Conservation (phyloP, 2,888 invertebrate genomes). For the Eulithis testata region DNA sequence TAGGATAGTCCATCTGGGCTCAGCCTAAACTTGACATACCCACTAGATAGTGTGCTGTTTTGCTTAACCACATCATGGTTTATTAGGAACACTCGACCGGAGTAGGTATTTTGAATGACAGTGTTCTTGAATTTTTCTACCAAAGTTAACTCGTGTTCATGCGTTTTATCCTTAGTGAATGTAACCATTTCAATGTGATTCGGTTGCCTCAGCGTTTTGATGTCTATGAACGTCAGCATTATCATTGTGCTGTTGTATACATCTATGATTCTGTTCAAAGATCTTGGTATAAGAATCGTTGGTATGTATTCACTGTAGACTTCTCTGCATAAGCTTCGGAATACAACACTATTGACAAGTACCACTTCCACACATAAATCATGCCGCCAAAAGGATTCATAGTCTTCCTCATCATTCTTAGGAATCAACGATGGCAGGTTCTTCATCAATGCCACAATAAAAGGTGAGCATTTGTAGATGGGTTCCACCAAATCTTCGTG, state of each 20-base stretch:
- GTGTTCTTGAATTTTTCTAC: conserved; percentile 80
- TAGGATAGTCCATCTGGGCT: conserved; percentile 77
- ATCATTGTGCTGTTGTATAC: conserved; percentile 84
- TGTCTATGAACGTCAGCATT: conserved; percentile 73
- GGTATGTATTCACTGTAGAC: conserved; percentile 72
- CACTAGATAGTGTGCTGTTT: conserved; percentile 65
- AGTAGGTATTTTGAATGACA: conserved; percentile 77
- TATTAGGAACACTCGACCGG: conserved; percentile 79
- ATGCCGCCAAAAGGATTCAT: conserved; percentile 46
- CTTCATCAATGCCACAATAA: conserved; percentile 70
- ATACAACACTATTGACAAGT: conserved; percentile 70
- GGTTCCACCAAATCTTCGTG: conserved; percentile 72
- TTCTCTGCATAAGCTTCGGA: conserved; percentile 71
- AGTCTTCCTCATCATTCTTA: conserved; percentile 49
- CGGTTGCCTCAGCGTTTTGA: conserved; percentile 60
- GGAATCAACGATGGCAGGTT: conserved; percentile 63
- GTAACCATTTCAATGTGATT: conserved; percentile 81
- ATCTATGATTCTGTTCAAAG: conserved; percentile 81
- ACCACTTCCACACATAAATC: conserved; percentile 77
- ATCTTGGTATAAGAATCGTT: conserved; percentile 81
- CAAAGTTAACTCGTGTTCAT: conserved; percentile 62
- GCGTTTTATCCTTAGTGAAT: conserved; percentile 59
- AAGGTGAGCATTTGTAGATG: conserved; percentile 59
- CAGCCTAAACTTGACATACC: conserved; percentile 71
- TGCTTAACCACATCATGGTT: conserved; percentile 81